A percentile compares a stretch with the other conserved stretches of the same genome.
These are phyloP conservation scores for Syndactyla subalaris DNA, from an alignment of 2,797 vertebrate species.

Conservation along the genomic window DNA sequence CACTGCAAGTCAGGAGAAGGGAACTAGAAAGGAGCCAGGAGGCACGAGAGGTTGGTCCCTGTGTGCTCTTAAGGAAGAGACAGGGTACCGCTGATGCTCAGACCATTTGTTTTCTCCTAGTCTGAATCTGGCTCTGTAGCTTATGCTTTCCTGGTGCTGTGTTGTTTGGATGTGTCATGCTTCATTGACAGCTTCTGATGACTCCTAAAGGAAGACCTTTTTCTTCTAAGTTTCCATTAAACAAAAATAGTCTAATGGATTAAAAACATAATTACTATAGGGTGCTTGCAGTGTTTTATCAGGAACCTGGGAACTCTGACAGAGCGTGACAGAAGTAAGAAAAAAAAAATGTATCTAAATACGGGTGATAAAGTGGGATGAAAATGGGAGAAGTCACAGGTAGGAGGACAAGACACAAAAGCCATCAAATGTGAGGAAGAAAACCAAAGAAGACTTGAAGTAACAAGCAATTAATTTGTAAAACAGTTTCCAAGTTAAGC, in stretches of 20 bases:
- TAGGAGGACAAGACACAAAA: background rate
- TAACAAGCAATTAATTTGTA: background rate
- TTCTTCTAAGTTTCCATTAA: background rate
- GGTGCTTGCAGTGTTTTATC: background rate
- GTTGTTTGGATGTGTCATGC: background rate
- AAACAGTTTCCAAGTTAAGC: background rate
- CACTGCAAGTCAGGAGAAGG: background rate
- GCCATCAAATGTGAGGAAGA: background rate
- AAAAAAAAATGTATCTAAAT: background rate
- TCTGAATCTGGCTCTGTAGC: background rate
- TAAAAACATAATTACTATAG: rapidly evolving
- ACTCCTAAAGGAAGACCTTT: background rate
- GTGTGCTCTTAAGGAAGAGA: background rate
- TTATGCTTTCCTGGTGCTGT: background rate
- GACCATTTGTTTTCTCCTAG: background rate
- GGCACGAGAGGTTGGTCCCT: background rate
- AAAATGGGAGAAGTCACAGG: background rate
- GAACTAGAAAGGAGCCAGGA: background rate
- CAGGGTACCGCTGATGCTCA: background rate
- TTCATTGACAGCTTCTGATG: background rate
- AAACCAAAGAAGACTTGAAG: background rate
- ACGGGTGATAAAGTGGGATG: background rate
- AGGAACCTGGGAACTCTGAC: background rate
- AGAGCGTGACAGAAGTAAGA: background rate
- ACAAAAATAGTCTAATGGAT: background rate